A percentile compares a stretch with the other conserved stretches of the same genome.
These are phyloP conservation scores for Desmodus rotundus DNA, from an alignment of 2,113 vertebrate genomes.

Conservation along the genomic window DNA sequence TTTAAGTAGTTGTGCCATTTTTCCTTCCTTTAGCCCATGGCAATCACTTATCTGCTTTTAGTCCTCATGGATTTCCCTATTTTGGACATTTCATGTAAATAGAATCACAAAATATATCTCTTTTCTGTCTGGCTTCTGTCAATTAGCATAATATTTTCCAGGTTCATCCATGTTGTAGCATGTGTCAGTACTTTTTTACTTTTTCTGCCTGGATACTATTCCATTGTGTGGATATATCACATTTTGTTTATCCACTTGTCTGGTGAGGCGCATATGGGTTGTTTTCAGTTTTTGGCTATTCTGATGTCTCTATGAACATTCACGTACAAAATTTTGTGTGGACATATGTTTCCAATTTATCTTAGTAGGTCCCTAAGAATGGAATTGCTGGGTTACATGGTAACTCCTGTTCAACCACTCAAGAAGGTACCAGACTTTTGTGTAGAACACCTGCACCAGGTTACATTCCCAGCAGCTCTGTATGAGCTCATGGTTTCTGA, in stretches of 20 bases:
- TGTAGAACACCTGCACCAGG: background rate
- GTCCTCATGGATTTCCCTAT: background rate
- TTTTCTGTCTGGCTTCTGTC: background rate
- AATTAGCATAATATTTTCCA: background rate
- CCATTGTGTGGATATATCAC: background rate
- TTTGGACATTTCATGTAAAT: background rate
- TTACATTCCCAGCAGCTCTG: background rate
- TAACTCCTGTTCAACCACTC: background rate
- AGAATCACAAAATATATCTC: background rate
- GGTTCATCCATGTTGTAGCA: background rate
- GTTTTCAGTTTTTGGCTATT: background rate
- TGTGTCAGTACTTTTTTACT: background rate
- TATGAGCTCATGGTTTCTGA: background rate
- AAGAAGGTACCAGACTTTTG: background rate
- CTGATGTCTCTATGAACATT: background rate
- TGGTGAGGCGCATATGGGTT: background rate
- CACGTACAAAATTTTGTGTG: background rate
- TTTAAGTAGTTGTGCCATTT: background rate
- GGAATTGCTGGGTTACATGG: background rate
- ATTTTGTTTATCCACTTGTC: background rate
- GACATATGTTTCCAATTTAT: background rate
- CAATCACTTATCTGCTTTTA: background rate
- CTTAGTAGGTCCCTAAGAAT: background rate
- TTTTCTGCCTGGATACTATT: background rate
- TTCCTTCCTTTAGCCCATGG: background rate